Percentiles rank a stretch among this genome's conserved stretches.
phyloP scores from a whole-genome alignment of 2,888 invertebrate genomes.

The Schrankia costaestrigalis region DNA sequence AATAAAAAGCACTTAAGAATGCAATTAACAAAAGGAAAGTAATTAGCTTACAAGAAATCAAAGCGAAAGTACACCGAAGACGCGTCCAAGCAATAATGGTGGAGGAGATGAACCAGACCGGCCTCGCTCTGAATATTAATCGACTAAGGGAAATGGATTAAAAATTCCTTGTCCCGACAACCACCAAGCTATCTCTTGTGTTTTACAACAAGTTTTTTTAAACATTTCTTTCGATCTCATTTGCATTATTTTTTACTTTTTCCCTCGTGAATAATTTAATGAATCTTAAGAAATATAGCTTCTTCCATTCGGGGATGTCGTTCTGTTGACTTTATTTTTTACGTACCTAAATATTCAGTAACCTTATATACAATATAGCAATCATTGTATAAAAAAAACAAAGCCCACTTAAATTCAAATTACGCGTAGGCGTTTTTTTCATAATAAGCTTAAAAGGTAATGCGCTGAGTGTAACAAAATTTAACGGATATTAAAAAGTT shows the following conservation, averaged over 20 bases:
- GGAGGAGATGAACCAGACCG: constrained; percentile 81
- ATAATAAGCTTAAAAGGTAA: constrained; percentile 62
- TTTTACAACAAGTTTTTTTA: constrained; percentile 76
- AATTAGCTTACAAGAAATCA: constrained; percentile 74
- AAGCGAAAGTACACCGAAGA: constrained; percentile 54
- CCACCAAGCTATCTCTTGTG: constrained; percentile 66
- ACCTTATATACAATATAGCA: background rate
- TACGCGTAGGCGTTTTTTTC: constrained; percentile 21
- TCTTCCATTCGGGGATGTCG: constrained; percentile 35
- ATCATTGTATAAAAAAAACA: background rate
- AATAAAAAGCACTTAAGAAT: constrained; percentile 23
- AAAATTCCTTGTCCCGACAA: constrained; percentile 75
- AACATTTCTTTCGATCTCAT: constrained; percentile 62
- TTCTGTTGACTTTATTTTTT: constrained; percentile 20
- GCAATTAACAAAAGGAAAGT: constrained; percentile 63
- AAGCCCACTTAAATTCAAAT: background rate
- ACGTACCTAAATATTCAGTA: background rate
- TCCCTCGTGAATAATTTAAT: constrained; percentile 79
- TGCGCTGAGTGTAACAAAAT: constrained; percentile 72
- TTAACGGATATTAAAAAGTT: constrained; percentile 82
- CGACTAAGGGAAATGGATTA: constrained; percentile 80
- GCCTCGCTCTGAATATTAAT: constrained; percentile 80
- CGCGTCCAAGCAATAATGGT: constrained; percentile 71
- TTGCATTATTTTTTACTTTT: constrained; percentile 71
- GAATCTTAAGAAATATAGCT: constrained; percentile 70